These are phyloP conservation scores for Naso thynnoides DNA, from an alignment of 2,797 vertebrate species.

Conservation along the genomic window DNA sequence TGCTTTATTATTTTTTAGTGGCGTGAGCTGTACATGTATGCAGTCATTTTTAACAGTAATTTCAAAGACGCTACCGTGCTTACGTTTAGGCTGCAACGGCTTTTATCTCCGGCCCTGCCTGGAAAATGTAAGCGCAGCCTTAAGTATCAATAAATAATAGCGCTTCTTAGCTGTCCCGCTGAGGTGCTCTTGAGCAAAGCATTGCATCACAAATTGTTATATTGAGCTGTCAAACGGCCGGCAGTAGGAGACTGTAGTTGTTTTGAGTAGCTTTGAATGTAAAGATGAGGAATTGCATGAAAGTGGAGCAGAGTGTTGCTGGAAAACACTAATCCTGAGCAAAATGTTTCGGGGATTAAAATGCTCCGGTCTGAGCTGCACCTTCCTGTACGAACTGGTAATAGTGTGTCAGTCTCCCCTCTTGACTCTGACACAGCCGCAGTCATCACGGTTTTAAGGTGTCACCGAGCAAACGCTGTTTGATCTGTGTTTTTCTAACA, in stretches of 20 bases:
- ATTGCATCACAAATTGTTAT: slow-evolving; percentile 19
- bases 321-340: slow-evolving; percentile 34
- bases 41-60: neutral
- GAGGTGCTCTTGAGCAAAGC: slow-evolving; percentile 31
- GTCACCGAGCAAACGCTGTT: neutral
- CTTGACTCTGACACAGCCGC: slow-evolving; percentile 3
- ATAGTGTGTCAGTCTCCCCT: neutral
- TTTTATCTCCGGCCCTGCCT: neutral
- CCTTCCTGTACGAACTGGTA: slow-evolving; percentile 5
- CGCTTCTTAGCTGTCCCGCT: neutral
- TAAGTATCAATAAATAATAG: slow-evolving; percentile 20
- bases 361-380: slow-evolving; percentile 5
- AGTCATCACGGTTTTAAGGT: neutral
- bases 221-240: slow-evolving; percentile 16
- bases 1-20: neutral
- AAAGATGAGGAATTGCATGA: slow-evolving; percentile 18
- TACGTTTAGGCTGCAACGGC: slow-evolving; percentile 1
- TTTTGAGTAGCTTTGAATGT: slow-evolving; percentile 19
- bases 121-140: slow-evolving; percentile 1
- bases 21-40: neutral
- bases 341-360: slow-evolving; percentile 47
- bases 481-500: neutral
- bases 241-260: slow-evolving; percentile 36
- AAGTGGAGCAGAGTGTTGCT: slow-evolving; percentile 25
- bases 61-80: neutral